Evolutionary conservation across 2,888 invertebrate genomes (phyloP), one percentile per base, ranked within the genome.

Genomic region (Drepanosiphum platanoidis): DNA sequence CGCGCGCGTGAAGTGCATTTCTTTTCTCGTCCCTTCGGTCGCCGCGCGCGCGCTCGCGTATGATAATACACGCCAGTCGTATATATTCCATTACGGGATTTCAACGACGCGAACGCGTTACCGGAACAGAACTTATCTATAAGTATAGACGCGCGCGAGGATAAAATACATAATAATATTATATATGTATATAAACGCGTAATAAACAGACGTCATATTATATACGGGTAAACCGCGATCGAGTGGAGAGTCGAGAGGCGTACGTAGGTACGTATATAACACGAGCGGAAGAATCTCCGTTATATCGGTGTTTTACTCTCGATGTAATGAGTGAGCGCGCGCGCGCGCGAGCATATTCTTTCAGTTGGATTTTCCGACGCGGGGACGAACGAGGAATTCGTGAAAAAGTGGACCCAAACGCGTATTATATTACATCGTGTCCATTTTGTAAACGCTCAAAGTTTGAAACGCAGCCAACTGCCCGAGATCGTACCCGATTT

Each of bases 71-170:
- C 22, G n/a, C 61, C 61, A n/a, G 11, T 74, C 22, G 52, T 78
- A 66, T 64, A 78, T 78, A 64, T 78, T 39, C 78, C 77, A 58
- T 77, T 61, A 77, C n/a, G 27, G 36, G 77, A 77, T 77, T 61
- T 77, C 61, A 36, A 36, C 58, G 34, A 30, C 42, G 64, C 11
- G 64, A 39, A 32, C 15, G 32, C 30, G 36, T 22, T 64, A 64
- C 27, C 64, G 64, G 64, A 30, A 64, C 30, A 11, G n/a, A 64
- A 64, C 64, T 27, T 64, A 30, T 64, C 11, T 61, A 27, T 61
- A 61, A 4, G 7, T 58, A n/a, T 22, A 58, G 7, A 46, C 46
- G 46, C 5, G 46, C 46, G 46, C 46, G 46, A 11, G 46, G n/a
- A n/a, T n/a, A n/a, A n/a, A n/a, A n/a, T n/a, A n/a, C n/a, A n/a